phyloP scores from a whole-genome alignment of 1,140 invertebrate species.

The Drosophila arizonae region DNA sequence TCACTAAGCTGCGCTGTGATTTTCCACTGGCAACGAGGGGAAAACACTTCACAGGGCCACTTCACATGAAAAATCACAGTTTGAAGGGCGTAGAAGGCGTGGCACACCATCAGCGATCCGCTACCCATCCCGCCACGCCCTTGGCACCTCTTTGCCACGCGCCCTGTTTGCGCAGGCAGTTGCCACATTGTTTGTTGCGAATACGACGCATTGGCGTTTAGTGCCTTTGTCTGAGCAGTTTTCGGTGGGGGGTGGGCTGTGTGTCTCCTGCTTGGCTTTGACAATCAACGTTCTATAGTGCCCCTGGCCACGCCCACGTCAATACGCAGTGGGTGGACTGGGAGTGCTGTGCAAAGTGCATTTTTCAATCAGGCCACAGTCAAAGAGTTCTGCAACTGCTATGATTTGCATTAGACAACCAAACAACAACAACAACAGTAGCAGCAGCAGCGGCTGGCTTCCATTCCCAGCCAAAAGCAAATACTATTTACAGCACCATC shows the following conservation, averaged over 20 bases:
- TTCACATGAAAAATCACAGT: constrained; percentile 76
- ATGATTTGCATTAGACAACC: constrained; percentile 7
- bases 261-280: constrained; percentile 27
- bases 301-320: constrained; percentile 21
- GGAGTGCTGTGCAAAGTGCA: constrained; percentile 41
- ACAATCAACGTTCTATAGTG: constrained; percentile 39
- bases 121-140: not conserved
- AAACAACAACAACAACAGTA: constrained; percentile 13
- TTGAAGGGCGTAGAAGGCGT: not conserved
- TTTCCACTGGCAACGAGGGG: constrained; percentile 52
- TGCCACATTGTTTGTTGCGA: constrained; percentile 46
- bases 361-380: constrained; percentile 49
- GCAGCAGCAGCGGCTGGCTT: constrained; percentile 20
- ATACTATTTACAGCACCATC: constrained; percentile 40
- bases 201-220: constrained; percentile 43
- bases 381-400: constrained; percentile 15
- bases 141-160: constrained; percentile 2
- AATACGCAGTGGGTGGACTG: constrained; percentile 1
- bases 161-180: not conserved
- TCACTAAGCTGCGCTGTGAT: constrained; percentile 71
- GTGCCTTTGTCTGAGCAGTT: constrained; percentile 6
- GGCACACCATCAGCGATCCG: not conserved
- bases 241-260: not conserved
- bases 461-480: constrained; percentile 35
- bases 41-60: constrained; percentile 72